These are phyloP conservation scores for Cryptomyrus ogoouensis DNA, from an alignment of 2,113 vertebrate species.

Conservation along the genomic window DNA sequence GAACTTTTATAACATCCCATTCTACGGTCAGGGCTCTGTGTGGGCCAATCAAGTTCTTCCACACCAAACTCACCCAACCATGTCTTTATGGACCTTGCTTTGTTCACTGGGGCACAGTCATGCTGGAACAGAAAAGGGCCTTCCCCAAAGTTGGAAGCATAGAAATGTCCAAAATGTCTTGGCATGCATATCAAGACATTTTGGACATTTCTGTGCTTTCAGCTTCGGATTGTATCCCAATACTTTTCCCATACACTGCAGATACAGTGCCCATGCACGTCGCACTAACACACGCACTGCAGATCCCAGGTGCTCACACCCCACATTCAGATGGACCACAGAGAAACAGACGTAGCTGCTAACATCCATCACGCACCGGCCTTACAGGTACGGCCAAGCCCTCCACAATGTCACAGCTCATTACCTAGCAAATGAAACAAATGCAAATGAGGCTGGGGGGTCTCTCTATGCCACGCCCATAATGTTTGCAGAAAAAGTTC, in stretches of 20 bases:
- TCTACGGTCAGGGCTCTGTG: not conserved
- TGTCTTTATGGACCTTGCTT: not conserved
- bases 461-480: slow-evolving; percentile 24
- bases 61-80: not conserved
- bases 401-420: slow-evolving; percentile 33
- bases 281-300: not conserved
- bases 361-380: not conserved
- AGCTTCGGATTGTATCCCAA: not conserved
- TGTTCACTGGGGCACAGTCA: not conserved
- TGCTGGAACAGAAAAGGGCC: not conserved
- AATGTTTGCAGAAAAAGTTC: slow-evolving; percentile 14
- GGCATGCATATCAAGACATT: not conserved
- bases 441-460: slow-evolving; percentile 18
- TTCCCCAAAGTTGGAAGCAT: not conserved
- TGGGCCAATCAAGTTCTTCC: not conserved
- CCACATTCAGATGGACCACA: slow-evolving; percentile 27
- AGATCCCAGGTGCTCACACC: slow-evolving; percentile 1
- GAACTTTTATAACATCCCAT: not conserved
- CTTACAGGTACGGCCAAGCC: slow-evolving; percentile 10
- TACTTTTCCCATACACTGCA: not conserved
- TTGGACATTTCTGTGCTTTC: not conserved
- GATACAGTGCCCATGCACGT: not conserved
- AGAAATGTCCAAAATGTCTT: not conserved
- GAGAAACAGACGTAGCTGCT: slow-evolving; percentile 23
- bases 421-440: slow-evolving; percentile 36